Evolutionary conservation across 2,113 vertebrate genomes (phyloP).

Genomic region (Phylloscopus trochilus): DNA sequence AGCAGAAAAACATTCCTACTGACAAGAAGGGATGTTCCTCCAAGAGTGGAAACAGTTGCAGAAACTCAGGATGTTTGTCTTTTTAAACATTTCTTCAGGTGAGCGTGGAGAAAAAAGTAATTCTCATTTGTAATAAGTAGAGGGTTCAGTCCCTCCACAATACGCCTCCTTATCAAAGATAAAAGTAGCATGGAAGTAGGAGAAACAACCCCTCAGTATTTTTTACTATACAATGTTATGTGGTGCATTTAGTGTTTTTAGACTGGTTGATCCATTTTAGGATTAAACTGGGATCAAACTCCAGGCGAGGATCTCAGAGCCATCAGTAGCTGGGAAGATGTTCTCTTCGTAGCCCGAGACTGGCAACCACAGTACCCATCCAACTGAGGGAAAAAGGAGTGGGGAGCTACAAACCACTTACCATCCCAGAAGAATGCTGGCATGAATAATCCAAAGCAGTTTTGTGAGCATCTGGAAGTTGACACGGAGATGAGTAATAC

Average conservation of each 20-base stretch:
- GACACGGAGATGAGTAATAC: background rate
- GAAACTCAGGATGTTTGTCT: background rate
- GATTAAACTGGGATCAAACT: background rate
- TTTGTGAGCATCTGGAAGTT: slow-evolving; percentile 17
- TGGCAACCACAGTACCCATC: background rate
- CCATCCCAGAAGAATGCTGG: background rate
- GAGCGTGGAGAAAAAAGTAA: background rate
- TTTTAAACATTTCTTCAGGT: background rate
- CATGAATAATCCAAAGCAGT: background rate
- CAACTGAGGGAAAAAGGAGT: background rate
- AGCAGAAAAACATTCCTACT: background rate
- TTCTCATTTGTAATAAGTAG: background rate
- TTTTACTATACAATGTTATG: background rate
- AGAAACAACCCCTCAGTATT: background rate
- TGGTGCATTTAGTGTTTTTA: background rate
- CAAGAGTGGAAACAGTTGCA: background rate
- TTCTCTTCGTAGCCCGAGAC: background rate
- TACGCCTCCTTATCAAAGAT: background rate
- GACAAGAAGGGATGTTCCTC: background rate
- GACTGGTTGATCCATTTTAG: background rate
- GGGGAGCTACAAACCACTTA: background rate
- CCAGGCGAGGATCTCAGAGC: background rate
- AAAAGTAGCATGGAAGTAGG: background rate
- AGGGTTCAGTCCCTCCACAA: background rate
- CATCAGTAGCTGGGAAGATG: background rate